Percentiles rank a stretch among this genome's conserved stretches.
phyloP scores from a whole-genome alignment of 2,888 invertebrate species.

The Aphidius colemani region DNA sequence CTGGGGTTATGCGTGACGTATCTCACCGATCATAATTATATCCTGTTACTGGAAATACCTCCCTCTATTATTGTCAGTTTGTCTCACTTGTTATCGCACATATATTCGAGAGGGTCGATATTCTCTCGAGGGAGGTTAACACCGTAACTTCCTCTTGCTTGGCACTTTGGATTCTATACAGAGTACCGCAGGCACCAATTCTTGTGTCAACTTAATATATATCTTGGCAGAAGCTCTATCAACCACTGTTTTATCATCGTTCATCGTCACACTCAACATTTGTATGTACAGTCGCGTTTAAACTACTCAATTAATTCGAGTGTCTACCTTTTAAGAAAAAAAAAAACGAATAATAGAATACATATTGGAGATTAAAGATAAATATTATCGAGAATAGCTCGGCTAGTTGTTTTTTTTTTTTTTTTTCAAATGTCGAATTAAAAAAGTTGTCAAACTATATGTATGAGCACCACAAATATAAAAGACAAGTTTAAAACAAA shows the following conservation, averaged over 20 bases:
- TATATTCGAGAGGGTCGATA: slow-evolving; percentile 2
- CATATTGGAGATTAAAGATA: no score
- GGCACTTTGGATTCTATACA: slow-evolving; percentile 27
- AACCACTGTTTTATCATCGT: slow-evolving; percentile 25
- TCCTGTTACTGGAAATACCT: slow-evolving; percentile 53
- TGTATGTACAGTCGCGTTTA: no score
- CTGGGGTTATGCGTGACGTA: slow-evolving; percentile 57
- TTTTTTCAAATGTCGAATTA: no score
- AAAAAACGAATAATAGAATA: no score
- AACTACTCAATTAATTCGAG: not conserved
- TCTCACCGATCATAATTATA: slow-evolving; percentile 61
- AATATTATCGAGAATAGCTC: no score
- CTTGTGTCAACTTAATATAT: slow-evolving; percentile 17
- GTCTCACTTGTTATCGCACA: slow-evolving; percentile 17
- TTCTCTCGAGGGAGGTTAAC: slow-evolving; percentile 23
- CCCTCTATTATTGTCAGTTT: slow-evolving; percentile 6
- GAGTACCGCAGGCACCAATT: slow-evolving; percentile 19
- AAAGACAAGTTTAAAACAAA: no score
- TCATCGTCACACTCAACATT: slow-evolving; percentile 5
- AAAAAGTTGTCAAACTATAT: no score
- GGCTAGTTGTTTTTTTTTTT: no score
- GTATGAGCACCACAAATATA: no score
- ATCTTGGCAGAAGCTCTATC: slow-evolving; percentile 12
- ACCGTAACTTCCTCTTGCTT: slow-evolving; percentile 27
- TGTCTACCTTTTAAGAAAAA: not conserved